phyloP scores from a whole-genome alignment of 2,888 invertebrate species.

The Rugalucina vietnamica region DNA sequence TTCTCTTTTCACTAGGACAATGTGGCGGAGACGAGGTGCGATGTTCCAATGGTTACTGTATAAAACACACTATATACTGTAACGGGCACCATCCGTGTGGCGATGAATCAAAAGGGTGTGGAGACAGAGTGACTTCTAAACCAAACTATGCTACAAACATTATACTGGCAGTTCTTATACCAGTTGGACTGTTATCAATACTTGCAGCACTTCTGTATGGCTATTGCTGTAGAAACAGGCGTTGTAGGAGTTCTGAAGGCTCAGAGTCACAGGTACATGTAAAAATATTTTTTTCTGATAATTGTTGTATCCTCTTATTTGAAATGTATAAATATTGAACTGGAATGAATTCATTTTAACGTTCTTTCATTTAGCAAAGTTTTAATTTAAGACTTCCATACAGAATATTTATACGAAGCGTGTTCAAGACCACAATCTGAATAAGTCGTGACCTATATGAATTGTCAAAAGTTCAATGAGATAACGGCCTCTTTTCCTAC shows the following conservation, averaged over 20 bases:
- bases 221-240: neutral
- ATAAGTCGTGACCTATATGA: too few species aligned
- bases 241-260: neutral
- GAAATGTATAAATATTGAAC: too few species aligned
- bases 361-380: too few species aligned
- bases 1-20: too few species aligned
- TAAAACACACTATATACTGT: neutral
- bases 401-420: too few species aligned
- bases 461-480: too few species aligned
- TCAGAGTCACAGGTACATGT: neutral
- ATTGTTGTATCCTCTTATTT: too few species aligned
- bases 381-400: too few species aligned
- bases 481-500: too few species aligned
- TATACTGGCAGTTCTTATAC: neutral
- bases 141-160: neutral
- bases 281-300: too few species aligned
- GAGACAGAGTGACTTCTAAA: neutral
- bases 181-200: neutral
- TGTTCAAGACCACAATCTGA: too few species aligned
- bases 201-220: neutral
- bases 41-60: neutral
- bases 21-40: neutral
- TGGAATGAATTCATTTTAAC: too few species aligned
- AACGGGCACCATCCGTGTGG: neutral
- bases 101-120: neutral